phyloP scores from a whole-genome alignment of 2,888 invertebrate species.

The Cryptocephalus primarius region DNA sequence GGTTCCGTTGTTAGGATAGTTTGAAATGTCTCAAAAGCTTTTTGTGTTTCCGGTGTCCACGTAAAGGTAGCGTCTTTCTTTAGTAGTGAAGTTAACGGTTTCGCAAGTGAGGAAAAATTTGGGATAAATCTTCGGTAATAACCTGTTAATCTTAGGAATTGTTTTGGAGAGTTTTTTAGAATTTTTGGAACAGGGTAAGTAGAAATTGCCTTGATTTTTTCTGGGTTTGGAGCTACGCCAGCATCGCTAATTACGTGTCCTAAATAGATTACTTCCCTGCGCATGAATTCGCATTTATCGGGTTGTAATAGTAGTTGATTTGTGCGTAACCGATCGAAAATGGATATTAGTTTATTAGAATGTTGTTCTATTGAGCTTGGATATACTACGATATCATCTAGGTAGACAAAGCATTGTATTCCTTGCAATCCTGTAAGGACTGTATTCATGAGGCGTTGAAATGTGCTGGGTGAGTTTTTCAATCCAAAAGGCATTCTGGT shows the following conservation, averaged over 20 bases:
- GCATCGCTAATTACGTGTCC: slow-evolving; percentile 19
- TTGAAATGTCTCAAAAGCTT: not conserved
- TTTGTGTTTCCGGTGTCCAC: too few species aligned
- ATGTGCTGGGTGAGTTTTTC: slow-evolving; percentile 15
- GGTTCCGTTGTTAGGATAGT: not conserved
- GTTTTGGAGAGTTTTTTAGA: slow-evolving; percentile 24
- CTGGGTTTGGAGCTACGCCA: slow-evolving; percentile 28
- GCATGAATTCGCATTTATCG: slow-evolving; percentile 28
- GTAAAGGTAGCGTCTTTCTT: slow-evolving; percentile 14
- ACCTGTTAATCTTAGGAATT: slow-evolving; percentile 22
- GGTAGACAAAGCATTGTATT: slow-evolving; percentile 14
- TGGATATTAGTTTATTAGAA: not conserved
- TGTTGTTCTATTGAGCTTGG: not conserved
- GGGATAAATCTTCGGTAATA: slow-evolving; percentile 26
- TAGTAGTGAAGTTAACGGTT: slow-evolving; percentile 20
- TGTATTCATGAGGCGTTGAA: slow-evolving; percentile 8
- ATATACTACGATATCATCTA: slow-evolving; percentile 21
- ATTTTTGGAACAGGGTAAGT: slow-evolving; percentile 22
- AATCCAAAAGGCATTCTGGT: slow-evolving; percentile 8
- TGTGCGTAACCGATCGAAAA: not conserved
- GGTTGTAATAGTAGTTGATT: slow-evolving; percentile 6
- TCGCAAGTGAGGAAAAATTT: slow-evolving; percentile 13
- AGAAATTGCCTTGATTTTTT: slow-evolving; percentile 16
- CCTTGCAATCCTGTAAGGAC: slow-evolving; percentile 2
- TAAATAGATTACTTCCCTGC: slow-evolving; percentile 27